phyloP scores from a whole-genome alignment of 1,140 invertebrate species.

The Acromyrmex heyeri region DNA sequence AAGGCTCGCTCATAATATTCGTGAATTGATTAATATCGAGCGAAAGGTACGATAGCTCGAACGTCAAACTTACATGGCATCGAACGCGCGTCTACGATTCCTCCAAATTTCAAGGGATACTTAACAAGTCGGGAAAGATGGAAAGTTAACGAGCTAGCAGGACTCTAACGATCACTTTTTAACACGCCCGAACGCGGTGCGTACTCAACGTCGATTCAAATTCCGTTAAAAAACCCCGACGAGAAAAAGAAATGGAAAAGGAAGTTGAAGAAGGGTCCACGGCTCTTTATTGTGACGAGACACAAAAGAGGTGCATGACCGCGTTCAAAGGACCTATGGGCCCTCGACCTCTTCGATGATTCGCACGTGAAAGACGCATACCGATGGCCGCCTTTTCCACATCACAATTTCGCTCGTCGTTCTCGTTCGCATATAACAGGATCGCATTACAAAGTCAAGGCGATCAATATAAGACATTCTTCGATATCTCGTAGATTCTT shows the following conservation, averaged over 20 bases:
- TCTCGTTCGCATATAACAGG: not conserved
- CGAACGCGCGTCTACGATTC: constrained; percentile 2
- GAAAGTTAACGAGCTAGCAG: constrained; percentile 60
- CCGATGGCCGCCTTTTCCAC: constrained; percentile 39
- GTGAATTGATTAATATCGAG: constrained; percentile 32
- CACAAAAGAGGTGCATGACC: constrained; percentile 58
- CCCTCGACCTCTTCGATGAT: constrained; percentile 54
- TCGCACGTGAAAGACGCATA: constrained; percentile 48
- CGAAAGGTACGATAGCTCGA: not conserved
- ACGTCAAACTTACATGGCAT: not conserved
- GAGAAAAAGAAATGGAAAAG: constrained; percentile 29
- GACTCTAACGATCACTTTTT: constrained; percentile 58
- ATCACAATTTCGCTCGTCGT: constrained; percentile 19
- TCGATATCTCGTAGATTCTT: not conserved
- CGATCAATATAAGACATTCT: not conserved
- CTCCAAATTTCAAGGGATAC: constrained; percentile 33
- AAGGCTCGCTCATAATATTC: constrained; percentile 2
- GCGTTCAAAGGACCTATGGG: constrained; percentile 41
- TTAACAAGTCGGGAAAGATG: constrained; percentile 48
- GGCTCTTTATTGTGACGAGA: constrained; percentile 55
- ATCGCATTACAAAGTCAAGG: constrained; percentile 7
- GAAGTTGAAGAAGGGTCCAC: constrained; percentile 8
- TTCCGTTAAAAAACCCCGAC: constrained; percentile 54
- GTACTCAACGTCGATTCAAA: constrained; percentile 64
- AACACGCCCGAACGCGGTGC: constrained; percentile 21